Evolutionary conservation across 2,888 invertebrate species (phyloP).

Genomic region (Antheraea yamamai): DNA sequence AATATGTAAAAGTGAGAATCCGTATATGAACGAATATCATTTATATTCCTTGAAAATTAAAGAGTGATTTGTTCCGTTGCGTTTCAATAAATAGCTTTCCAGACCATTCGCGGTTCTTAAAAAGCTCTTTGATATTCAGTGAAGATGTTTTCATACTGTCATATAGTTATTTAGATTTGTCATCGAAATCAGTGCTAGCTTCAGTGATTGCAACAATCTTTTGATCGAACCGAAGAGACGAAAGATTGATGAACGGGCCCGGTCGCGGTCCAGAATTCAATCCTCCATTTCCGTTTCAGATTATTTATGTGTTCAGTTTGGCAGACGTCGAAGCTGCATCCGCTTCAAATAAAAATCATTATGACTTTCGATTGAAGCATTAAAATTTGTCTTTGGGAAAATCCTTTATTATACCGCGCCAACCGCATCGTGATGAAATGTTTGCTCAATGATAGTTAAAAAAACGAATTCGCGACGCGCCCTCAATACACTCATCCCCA

Average conservation of each 20-base stretch:
- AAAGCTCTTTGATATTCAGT: constrained; percentile 28
- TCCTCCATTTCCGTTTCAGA: constrained; percentile 57
- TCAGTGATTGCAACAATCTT: constrained; percentile 57
- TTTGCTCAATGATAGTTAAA: constrained; percentile 22
- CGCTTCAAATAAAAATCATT: constrained; percentile 49
- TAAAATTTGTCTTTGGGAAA: constrained; percentile 17
- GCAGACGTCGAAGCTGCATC: constrained; percentile 52
- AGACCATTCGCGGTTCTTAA: not conserved
- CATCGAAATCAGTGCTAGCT: constrained; percentile 17
- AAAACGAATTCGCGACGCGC: constrained; percentile 22
- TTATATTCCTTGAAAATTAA: not conserved
- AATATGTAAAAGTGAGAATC: no score
- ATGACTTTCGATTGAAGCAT: constrained; percentile 25
- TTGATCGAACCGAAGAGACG: constrained; percentile 63
- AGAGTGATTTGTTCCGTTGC: not conserved
- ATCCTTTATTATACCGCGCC: constrained; percentile 11
- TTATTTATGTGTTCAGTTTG: constrained; percentile 59
- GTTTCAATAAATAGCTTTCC: not conserved
- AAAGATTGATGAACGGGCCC: constrained; percentile 64
- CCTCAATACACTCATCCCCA: constrained; percentile 46
- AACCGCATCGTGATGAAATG: constrained; percentile 14
- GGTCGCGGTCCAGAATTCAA: constrained; percentile 55
- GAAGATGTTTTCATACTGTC: constrained; percentile 22
- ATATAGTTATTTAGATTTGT: constrained; percentile 17
- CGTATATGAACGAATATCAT: not conserved